A percentile compares a stretch with the other conserved stretches of the same genome.
Conservation (phyloP, 92 coral and sea anemone genomes). For the Meandrina meandrites region DNA sequence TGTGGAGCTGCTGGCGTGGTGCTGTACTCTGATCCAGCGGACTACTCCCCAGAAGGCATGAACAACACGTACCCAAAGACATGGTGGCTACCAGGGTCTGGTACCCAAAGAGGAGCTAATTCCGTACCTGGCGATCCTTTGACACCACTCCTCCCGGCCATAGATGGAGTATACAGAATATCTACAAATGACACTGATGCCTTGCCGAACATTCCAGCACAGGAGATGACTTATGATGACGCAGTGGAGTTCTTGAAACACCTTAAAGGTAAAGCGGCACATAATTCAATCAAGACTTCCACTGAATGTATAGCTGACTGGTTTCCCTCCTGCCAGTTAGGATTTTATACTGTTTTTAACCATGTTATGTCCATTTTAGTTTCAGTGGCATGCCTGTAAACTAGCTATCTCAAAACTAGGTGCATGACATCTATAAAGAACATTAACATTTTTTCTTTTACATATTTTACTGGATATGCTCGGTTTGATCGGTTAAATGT, state of each 20-base stretch:
- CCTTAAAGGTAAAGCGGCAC: slow-evolving; percentile 61
- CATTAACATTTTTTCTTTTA: no score
- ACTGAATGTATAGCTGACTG: no score
- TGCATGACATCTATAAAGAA: no score
- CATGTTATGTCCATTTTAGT: no score
- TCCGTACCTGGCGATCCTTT: slow-evolving; percentile 66
- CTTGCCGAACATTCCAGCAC: slow-evolving; percentile 75
- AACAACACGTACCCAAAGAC: slow-evolving; percentile 68
- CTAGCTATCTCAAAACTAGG: no score
- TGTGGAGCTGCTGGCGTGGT: slow-evolving; percentile 81
- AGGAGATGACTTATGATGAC: slow-evolving; percentile 72
- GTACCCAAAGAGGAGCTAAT: slow-evolving; percentile 75
- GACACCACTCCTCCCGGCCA: slow-evolving; percentile 85
- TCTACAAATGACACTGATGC: slow-evolving; percentile 52
- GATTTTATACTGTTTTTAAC: no score
- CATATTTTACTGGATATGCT: no score
- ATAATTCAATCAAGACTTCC: no score
- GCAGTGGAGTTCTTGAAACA: slow-evolving; percentile 64
- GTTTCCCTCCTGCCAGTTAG: no score
- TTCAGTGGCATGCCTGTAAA: no score
- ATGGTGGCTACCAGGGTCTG: slow-evolving; percentile 83
- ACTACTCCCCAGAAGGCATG: slow-evolving; percentile 65
- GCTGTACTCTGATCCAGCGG: slow-evolving; percentile 81
- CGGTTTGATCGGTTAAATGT: no score
- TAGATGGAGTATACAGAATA: slow-evolving; percentile 70